Evolutionary conservation across 2,888 invertebrate genomes (phyloP), one percentile per base, ranked within the genome.

Genomic region (Carterocephalus palaemon): DNA sequence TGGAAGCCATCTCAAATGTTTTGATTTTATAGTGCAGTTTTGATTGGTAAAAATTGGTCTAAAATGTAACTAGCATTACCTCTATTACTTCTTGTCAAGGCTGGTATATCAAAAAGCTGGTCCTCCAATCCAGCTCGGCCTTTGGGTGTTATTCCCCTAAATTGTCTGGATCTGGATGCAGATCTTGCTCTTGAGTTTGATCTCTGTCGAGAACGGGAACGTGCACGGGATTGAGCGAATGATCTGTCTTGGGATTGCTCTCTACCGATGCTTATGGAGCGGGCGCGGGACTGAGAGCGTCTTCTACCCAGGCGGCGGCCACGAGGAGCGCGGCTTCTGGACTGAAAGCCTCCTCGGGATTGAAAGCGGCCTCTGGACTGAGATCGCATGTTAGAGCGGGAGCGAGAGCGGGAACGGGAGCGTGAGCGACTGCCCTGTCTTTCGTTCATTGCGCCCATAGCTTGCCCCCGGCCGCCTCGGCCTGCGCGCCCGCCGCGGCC

Each of bases 71-170:
- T 10, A 8, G 2, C 3, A 46, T 63, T 66, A 47, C 62, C 64
- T 58, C 71, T 65, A 22, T 74, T 75, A 32, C 58, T 63, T 47
- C 71, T 62, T 7, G 74, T 52, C 36, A 79, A 57, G 6, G 63
- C 60, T 9, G 82, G 82, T 73, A 82, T 73, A 24, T 65, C 60
- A 41, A 52, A 52, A 9, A 59, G 48, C 32, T 61, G 61, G 22
- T 71, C 65, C 57, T 83, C 81, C 32, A 84, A 58, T 20, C 82
- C 84, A 31, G 80, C 83, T 59, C 84, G 67, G 5, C 78, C 80
- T 60, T 75, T 82, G 1, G 84, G 84, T 3, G 85, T 84, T 17
- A 83, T 47, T 1, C 77, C 70, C 52, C 80, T 65, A 1, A 72
- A 53, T 49, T 70, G 73, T 17, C 84, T 73, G n/a, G 81, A 75